phyloP scores from a whole-genome alignment of 2,797 vertebrate species.

The Numenius phaeopus region DNA sequence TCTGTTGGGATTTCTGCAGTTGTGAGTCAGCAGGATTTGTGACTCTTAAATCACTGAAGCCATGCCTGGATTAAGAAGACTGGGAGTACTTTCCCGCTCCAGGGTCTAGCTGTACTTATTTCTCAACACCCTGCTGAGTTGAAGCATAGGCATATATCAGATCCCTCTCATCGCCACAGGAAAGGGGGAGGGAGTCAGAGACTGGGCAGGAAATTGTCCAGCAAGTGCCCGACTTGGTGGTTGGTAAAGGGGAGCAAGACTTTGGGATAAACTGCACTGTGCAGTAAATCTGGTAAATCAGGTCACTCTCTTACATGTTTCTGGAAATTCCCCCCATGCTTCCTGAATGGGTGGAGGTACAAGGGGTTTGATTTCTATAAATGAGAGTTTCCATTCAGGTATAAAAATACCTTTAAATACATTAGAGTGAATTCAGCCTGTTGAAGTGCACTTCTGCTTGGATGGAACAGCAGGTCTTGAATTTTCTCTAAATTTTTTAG shows the following conservation, averaged over 20 bases:
- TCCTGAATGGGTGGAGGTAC: background rate
- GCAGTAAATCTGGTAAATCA: background rate
- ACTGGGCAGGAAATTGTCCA: background rate
- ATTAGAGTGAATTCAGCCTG: background rate
- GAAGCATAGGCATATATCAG: background rate
- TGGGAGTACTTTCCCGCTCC: background rate
- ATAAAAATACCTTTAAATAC: background rate
- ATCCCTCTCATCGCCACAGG: background rate
- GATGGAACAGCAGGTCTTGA: background rate
- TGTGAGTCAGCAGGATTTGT: conserved; percentile 40
- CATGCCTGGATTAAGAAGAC: background rate
- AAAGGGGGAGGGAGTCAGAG: background rate
- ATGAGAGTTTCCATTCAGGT: background rate
- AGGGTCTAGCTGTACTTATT: background rate
- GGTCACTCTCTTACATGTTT: background rate
- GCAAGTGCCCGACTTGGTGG: background rate
- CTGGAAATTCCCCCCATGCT: background rate
- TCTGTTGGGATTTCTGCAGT: background rate
- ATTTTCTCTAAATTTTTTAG: background rate
- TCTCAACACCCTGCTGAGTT: rapidly evolving
- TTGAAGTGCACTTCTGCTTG: background rate
- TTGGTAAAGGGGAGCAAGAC: background rate
- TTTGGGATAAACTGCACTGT: background rate
- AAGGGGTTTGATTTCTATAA: background rate
- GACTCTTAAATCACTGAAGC: background rate